phyloP scores from a whole-genome alignment of 35 echinoderm and acorn worm genomes.

The Ophiothrix spiculata region DNA sequence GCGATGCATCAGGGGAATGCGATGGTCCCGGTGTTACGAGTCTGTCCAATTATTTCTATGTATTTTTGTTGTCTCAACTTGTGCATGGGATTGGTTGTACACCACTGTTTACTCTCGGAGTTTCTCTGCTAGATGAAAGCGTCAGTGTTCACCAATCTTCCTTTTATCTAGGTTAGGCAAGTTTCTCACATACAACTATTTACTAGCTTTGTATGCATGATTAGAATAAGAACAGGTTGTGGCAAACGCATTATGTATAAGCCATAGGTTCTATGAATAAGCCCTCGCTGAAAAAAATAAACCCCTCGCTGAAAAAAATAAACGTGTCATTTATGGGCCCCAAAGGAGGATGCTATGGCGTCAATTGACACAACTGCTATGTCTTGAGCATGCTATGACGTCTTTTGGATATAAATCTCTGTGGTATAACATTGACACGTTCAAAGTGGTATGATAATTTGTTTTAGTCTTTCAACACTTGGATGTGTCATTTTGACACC shows the following conservation, averaged over 20 bases:
- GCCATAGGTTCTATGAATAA: no score
- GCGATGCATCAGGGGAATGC: constrained; percentile 8
- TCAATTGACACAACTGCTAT: no score
- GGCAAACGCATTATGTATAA: not conserved
- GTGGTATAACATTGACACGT: no score
- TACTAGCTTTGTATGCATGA: not conserved
- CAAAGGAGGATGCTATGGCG: no score
- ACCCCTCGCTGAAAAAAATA: no score
- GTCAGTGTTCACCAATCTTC: constrained; percentile 56
- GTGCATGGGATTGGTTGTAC: constrained; percentile 53
- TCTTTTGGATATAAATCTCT: no score
- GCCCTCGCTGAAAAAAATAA: no score
- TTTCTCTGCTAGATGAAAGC: constrained; percentile 74
- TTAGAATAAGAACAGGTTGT: not conserved
- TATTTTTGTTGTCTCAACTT: constrained; percentile 75
- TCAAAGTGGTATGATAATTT: no score
- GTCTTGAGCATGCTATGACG: no score
- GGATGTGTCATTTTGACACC: no score
- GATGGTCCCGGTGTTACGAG: not conserved
- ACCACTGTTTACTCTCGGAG: constrained; percentile 74
- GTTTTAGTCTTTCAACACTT: no score
- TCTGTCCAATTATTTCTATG: constrained; percentile 62
- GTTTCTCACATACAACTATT: not conserved
- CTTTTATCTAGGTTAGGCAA: constrained; percentile 58
- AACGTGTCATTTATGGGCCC: no score